Percentiles rank a stretch among this genome's conserved stretches.
Conservation (phyloP, 1,140 invertebrate species). For the Melitaea cinxia region DNA sequence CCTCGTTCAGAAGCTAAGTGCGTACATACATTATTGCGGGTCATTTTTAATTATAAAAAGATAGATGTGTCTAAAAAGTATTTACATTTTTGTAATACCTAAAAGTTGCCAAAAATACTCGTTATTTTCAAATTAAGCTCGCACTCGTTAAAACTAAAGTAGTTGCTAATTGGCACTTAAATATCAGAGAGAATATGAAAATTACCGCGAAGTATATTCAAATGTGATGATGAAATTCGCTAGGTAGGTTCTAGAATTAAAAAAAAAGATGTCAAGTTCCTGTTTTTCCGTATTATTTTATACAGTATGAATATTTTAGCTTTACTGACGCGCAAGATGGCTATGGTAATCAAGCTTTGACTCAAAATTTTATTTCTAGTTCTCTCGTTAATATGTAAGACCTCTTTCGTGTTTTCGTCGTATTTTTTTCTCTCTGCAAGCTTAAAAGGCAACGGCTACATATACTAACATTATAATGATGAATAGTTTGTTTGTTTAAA, state of each 20-base stretch:
- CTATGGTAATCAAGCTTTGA: conserved; percentile 19
- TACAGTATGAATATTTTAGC: conserved; percentile 28
- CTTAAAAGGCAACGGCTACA: background rate
- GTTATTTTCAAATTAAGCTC: conserved; percentile 3
- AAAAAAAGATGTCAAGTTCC: conserved; percentile 24
- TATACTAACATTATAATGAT: too few species aligned
- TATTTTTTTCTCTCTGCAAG: background rate
- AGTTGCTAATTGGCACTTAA: conserved; percentile 16
- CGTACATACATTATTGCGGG: background rate
- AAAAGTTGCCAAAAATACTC: conserved; percentile 11
- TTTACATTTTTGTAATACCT: background rate
- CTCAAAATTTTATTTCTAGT: background rate
- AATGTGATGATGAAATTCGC: conserved; percentile 16
- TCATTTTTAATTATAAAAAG: background rate
- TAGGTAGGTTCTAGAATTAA: background rate
- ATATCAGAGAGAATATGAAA: conserved; percentile 13
- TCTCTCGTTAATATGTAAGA: background rate
- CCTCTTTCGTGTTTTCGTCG: background rate
- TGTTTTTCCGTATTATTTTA: conserved; percentile 20
- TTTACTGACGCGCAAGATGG: conserved; percentile 20
- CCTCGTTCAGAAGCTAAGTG: too few species aligned
- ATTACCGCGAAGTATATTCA: conserved; percentile 9
- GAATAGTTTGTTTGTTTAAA: too few species aligned
- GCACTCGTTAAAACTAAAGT: conserved; percentile 11
- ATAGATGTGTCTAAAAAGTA: too few species aligned